Conservation (phyloP, 1,140 invertebrate species). For the Pseudomyrmex sp. region DNA sequence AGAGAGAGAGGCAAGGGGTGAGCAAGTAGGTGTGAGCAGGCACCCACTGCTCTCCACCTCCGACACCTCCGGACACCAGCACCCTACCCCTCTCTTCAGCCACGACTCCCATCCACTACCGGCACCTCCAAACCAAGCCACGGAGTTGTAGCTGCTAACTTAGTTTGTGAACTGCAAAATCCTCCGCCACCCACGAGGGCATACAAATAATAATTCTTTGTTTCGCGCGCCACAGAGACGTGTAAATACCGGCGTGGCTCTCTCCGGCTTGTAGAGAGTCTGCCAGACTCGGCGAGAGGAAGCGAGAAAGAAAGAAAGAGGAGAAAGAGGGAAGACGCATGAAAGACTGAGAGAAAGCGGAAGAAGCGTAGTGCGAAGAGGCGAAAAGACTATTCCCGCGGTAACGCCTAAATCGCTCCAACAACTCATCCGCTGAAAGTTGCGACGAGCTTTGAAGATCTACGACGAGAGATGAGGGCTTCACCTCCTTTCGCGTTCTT, state of each 20-base stretch:
- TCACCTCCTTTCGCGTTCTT: constrained; percentile 54
- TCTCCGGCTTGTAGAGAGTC: constrained; percentile 65
- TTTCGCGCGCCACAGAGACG: constrained; percentile 81
- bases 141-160: constrained; percentile 82
- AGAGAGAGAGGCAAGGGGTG: neutral
- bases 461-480: constrained; percentile 71
- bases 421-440: constrained; percentile 85
- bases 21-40: constrained; percentile 1
- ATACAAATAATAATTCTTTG: constrained; percentile 85
- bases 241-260: constrained; percentile 82
- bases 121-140: constrained; percentile 62
- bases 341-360: constrained; percentile 49
- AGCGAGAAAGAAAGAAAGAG: constrained; percentile 36
- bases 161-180: constrained; percentile 84
- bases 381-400: constrained; percentile 79
- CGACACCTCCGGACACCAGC: constrained; percentile 61
- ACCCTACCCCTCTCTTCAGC: constrained; percentile 41
- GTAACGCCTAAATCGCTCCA: constrained; percentile 83
- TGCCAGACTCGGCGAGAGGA: constrained; percentile 50
- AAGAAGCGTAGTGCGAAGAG: constrained; percentile 64
- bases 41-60: constrained; percentile 44
- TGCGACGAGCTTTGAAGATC: constrained; percentile 82
- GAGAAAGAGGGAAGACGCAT: constrained; percentile 60
- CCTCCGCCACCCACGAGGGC: constrained; percentile 80
- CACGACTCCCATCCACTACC: constrained; percentile 49